Evolutionary conservation across 2,888 invertebrate genomes (phyloP), one percentile per base, ranked within the genome.

Genomic region (Drosophila fulvimacula): DNA sequence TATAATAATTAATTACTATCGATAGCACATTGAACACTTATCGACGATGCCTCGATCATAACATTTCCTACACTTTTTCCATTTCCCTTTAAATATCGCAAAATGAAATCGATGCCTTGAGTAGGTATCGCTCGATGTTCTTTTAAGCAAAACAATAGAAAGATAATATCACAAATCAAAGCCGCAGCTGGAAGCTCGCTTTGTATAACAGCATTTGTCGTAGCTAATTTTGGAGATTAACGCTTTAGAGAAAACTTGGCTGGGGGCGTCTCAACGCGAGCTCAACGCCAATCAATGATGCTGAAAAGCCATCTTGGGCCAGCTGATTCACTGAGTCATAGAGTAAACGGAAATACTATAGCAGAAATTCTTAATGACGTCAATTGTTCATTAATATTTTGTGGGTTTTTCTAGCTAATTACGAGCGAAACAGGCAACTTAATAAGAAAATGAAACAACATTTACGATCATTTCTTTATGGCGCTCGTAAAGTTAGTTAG

Each of bases 151-250:
- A 48, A 36, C 49, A 51, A 60, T 27, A 9, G 6, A 34, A 4
- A n/a, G 19, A 34, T 13, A 60, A 44, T 34, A 41, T 11, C 38
- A 41, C 15, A 9, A 60, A n/a, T n/a, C n/a, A n/a, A 38, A 34
- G 44, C 51, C 46, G 10, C 34, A 32, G 52, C 38, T 38, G 17
- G 11, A 38, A 39, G 39, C 39, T 34, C n/a, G 53, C 49, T 52
- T 38, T 51, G 36, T 59, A 73, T 76, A 76, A 78, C 69, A 76
- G 78, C 69, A 69, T 73, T 76, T 76, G 68, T 65, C 68, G 68
- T 73, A 62, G 78, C 78, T 76, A 78, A 76, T 78, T 76, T 73
- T 24, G 48, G 44, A 51, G 69, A 76, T 76, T 76, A 76, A 17
- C 68, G 64, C 59, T 69, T 53, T 34, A 49, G 58, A 46, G 78